Percentiles rank a stretch among this genome's conserved stretches.
phyloP scores from a whole-genome alignment of 2,888 invertebrate genomes.

The Exephanes ischioxanthus region DNA sequence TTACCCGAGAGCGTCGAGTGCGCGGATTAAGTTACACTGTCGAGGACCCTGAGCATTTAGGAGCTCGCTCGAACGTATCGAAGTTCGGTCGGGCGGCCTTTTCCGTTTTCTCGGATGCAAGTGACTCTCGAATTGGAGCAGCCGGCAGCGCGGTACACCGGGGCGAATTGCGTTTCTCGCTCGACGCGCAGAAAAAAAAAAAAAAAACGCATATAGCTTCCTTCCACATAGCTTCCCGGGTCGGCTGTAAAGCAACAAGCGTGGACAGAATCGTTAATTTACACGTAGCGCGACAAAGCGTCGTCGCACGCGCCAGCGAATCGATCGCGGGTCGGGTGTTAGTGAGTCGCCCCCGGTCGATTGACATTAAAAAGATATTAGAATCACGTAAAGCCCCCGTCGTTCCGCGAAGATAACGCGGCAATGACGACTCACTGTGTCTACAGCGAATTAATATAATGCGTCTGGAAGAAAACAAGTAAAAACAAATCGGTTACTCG shows the following conservation, averaged over 20 bases:
- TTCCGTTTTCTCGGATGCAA: conserved; percentile 8
- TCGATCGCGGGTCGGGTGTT: background rate
- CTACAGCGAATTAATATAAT: background rate
- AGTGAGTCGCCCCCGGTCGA: background rate
- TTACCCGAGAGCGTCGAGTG: conserved; percentile 36
- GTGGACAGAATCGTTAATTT: background rate
- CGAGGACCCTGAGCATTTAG: conserved; percentile 46
- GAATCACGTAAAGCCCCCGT: background rate
- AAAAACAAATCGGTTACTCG: background rate
- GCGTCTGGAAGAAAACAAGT: background rate
- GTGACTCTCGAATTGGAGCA: background rate
- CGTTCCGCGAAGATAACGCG: background rate
- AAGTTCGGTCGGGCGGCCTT: background rate
- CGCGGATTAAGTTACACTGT: conserved; percentile 43
- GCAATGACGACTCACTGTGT: background rate
- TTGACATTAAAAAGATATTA: background rate
- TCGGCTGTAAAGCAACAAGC: background rate
- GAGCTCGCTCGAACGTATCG: conserved; percentile 45
- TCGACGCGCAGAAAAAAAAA: background rate
- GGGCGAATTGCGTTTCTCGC: background rate
- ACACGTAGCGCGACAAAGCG: background rate
- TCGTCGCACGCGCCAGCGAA: background rate
- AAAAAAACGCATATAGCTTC: background rate
- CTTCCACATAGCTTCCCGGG: background rate
- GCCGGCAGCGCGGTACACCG: background rate